phyloP scores from a whole-genome alignment of 92 coral and sea anemone genomes.

The Palythoa caribaeorum region DNA sequence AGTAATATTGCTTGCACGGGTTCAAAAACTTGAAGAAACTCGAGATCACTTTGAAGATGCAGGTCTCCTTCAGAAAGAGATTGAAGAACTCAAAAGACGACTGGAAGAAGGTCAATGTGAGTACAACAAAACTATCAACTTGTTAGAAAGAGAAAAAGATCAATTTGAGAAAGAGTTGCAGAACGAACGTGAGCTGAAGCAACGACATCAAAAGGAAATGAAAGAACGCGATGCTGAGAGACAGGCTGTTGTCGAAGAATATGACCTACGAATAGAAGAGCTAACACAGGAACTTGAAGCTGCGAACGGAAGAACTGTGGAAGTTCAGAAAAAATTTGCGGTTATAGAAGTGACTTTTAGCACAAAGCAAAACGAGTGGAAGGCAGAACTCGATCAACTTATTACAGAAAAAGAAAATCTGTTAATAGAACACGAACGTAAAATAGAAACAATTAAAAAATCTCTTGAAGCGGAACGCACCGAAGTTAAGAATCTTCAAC shows the following conservation, averaged over 20 bases:
- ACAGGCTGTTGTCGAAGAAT: constrained; percentile 84
- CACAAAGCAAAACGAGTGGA: constrained; percentile 45
- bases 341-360: constrained; percentile 29
- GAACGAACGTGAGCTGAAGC: constrained; percentile 57
- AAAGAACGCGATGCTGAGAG: constrained; percentile 82
- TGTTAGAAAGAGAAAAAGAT: constrained; percentile 58
- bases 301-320: constrained; percentile 61
- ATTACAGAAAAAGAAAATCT: constrained; percentile 60
- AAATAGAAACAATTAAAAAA: constrained; percentile 16
- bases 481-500: constrained; percentile 39
- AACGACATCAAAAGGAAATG: constrained; percentile 71
- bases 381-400: constrained; percentile 54
- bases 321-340: constrained; percentile 55
- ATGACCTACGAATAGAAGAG: constrained; percentile 81
- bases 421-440: constrained; percentile 1
- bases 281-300: constrained; percentile 79
- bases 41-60: constrained; percentile 43
- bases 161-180: constrained; percentile 57
- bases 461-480: constrained; percentile 26
- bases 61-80: constrained; percentile 48
- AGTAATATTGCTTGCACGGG: constrained; percentile 14
- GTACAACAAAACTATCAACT: constrained; percentile 41
- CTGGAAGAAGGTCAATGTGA: constrained; percentile 56
- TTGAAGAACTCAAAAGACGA: constrained; percentile 35
- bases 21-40: constrained; percentile 52